Evolutionary conservation across 2,113 vertebrate species (phyloP).

Genomic region (Vanacampus margaritifer): DNA sequence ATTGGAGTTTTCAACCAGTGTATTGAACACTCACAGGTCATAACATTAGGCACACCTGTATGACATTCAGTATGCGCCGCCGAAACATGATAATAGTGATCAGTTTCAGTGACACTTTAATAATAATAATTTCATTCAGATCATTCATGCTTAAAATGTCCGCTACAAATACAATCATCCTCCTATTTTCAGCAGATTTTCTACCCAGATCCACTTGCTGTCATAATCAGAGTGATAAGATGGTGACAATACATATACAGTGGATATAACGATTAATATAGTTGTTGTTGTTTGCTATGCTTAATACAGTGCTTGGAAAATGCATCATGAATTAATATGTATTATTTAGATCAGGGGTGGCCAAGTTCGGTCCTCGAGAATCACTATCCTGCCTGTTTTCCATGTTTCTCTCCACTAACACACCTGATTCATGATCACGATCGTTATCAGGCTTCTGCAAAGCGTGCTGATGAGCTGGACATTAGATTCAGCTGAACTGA

Average conservation of each 20-base stretch:
- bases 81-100: neutral
- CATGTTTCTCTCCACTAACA: too few species aligned
- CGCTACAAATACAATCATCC: too few species aligned
- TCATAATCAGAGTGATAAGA: neutral
- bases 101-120: neutral
- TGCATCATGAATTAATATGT: too few species aligned
- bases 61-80: neutral
- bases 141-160: too few species aligned
- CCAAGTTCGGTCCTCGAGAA: too few species aligned
- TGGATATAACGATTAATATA: neutral
- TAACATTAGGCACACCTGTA: neutral
- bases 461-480: too few species aligned
- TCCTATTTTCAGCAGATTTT: neutral
- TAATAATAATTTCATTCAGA: neutral
- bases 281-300: neutral
- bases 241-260: neutral
- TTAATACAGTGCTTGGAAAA: too few species aligned
- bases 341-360: too few species aligned
- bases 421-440: too few species aligned
- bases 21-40: neutral
- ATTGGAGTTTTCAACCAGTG: neutral
- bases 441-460: too few species aligned
- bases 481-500: too few species aligned
- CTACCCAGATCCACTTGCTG: neutral
- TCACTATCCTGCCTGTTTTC: too few species aligned